Conservation (phyloP, 1,140 invertebrate species). For the Aphaenogaster rudis region DNA sequence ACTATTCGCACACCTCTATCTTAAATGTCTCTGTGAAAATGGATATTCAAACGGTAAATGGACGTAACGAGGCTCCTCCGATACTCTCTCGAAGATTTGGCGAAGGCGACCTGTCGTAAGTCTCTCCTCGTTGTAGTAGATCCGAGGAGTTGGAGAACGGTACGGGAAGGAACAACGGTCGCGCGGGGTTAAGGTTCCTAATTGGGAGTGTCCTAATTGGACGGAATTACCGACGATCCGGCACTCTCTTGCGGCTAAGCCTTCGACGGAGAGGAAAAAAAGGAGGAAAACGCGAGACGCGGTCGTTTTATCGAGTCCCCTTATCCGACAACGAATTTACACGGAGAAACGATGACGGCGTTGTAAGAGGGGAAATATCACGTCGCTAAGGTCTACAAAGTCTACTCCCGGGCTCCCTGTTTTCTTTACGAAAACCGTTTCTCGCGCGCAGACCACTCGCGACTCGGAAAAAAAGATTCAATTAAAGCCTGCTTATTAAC, state of each 20-base stretch:
- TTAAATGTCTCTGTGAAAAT: conserved; percentile 15
- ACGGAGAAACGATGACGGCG: conserved; percentile 56
- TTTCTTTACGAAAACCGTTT: conserved; percentile 36
- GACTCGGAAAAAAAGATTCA: conserved; percentile 33
- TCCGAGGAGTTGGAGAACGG: conserved; percentile 9
- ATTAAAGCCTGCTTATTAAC: conserved; percentile 67
- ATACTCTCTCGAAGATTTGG: conserved; percentile 42
- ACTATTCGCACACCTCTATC: too few relatives aligned
- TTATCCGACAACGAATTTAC: conserved; percentile 69
- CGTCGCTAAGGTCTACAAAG: conserved; percentile 60
- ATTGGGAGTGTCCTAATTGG: conserved; percentile 82
- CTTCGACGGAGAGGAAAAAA: conserved; percentile 49
- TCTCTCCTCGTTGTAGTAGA: background rate
- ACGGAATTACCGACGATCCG: conserved; percentile 75
- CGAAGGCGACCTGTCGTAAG: conserved; percentile 57
- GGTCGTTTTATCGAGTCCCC: conserved; percentile 74
- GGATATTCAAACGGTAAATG: background rate
- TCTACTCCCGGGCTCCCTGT: conserved; percentile 1
- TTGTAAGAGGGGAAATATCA: conserved; percentile 51
- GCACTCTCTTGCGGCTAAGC: conserved; percentile 73
- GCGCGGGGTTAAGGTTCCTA: conserved; percentile 73
- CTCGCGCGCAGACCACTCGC: conserved; percentile 45
- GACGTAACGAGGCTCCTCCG: background rate
- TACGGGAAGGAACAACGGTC: conserved; percentile 56
- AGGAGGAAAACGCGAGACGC: conserved; percentile 64